Evolutionary conservation across 1,140 invertebrate species (phyloP).

Genomic region (Drosophila serrata): DNA sequence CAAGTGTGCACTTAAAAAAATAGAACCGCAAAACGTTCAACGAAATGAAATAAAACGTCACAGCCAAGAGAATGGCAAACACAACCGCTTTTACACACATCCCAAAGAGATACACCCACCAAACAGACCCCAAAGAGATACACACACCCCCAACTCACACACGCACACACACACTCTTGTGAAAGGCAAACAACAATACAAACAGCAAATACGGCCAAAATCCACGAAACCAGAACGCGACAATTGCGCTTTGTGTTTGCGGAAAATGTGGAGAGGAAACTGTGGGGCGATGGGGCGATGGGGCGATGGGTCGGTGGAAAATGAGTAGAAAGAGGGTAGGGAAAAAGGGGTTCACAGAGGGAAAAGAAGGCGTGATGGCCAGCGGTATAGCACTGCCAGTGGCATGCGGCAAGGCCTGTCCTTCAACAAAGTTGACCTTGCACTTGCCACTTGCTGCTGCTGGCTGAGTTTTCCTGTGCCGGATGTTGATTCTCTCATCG

Average conservation of each 20-base stretch:
- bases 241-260: slow-evolving; percentile 50
- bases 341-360: background rate
- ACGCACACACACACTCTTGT: slow-evolving; percentile 6
- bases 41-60: slow-evolving; percentile 72
- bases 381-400: slow-evolving; percentile 32
- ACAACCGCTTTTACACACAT: slow-evolving; percentile 31
- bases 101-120: background rate
- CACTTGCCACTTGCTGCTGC: slow-evolving; percentile 77
- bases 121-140: slow-evolving; percentile 1
- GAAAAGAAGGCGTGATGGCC: slow-evolving; percentile 8
- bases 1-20: slow-evolving; percentile 21
- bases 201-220: slow-evolving; percentile 56
- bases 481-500: slow-evolving; percentile 72
- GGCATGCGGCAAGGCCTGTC: slow-evolving; percentile 59
- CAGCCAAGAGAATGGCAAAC: slow-evolving; percentile 54
- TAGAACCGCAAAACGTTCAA: slow-evolving; percentile 67
- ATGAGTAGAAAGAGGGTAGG: background rate
- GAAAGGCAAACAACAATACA: slow-evolving; percentile 46
- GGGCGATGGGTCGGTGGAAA: background rate
- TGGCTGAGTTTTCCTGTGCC: slow-evolving; percentile 54
- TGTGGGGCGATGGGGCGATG: background rate
- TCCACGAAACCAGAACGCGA: slow-evolving; percentile 62
- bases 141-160: slow-evolving; percentile 4
- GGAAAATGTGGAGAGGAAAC: slow-evolving; percentile 16
- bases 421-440: slow-evolving; percentile 82